phyloP scores from a whole-genome alignment of 2,888 invertebrate species.

The Erpobdella octoculata region DNA sequence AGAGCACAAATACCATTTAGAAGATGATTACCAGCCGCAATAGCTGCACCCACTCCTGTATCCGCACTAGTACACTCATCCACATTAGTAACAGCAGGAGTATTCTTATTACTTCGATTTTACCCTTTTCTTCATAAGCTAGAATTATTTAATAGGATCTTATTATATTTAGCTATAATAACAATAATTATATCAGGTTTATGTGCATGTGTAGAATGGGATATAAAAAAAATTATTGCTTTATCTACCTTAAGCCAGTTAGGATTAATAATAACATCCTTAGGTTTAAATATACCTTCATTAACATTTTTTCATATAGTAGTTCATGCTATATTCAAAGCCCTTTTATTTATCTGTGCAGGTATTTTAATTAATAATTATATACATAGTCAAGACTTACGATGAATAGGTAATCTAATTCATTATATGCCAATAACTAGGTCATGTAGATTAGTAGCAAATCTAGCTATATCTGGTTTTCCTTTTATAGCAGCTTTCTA shows the following conservation, averaged over 20 bases:
- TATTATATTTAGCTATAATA: constrained; percentile 55
- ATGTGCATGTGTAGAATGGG: constrained; percentile 52
- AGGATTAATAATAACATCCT: constrained; percentile 65
- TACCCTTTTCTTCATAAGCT: constrained; percentile 54
- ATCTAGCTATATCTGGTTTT: constrained; percentile 40
- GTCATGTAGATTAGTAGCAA: constrained; percentile 36
- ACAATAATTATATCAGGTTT: constrained; percentile 48
- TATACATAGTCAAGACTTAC: constrained; percentile 64
- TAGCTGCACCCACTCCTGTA: constrained; percentile 69
- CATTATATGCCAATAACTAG: constrained; percentile 40
- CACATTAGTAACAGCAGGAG: constrained; percentile 69
- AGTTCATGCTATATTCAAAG: constrained; percentile 69
- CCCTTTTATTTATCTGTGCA: constrained; percentile 66
- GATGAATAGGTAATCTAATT: constrained; percentile 45
- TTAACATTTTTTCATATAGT: constrained; percentile 67
- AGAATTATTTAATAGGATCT: constrained; percentile 53
- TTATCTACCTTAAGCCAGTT: constrained; percentile 69
- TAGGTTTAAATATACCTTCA: constrained; percentile 57
- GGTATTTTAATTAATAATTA: constrained; percentile 64
- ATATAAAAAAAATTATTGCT: constrained; percentile 72
- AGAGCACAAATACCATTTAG: constrained; percentile 76
- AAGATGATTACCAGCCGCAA: constrained; percentile 67
- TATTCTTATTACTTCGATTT: constrained; percentile 69
- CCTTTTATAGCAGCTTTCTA: constrained; percentile 46
- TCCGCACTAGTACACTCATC: constrained; percentile 72